These are phyloP conservation scores for Trialeurodes vaporariorum DNA, from an alignment of 1,140 invertebrate species.

Conservation along the genomic window DNA sequence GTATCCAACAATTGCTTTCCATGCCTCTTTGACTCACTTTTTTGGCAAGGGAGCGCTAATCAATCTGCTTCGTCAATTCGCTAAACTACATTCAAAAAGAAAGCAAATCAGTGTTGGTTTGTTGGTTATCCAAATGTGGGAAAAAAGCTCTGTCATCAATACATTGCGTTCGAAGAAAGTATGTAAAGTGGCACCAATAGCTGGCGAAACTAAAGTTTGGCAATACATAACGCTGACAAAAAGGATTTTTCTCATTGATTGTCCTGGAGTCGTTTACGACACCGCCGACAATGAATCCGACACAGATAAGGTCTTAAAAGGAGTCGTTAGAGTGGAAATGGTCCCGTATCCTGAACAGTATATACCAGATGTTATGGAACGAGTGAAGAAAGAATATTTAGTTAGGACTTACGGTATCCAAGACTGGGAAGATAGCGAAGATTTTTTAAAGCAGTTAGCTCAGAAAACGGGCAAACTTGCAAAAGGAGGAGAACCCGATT, in stretches of 20 bases:
- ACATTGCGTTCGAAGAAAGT: constrained; percentile 89
- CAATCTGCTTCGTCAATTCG: constrained; percentile 90
- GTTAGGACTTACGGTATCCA: constrained; percentile 81
- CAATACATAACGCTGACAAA: constrained; percentile 98
- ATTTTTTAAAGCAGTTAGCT: constrained; percentile 90
- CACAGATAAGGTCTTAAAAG: constrained; percentile 92
- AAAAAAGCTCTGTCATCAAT: constrained; percentile 97
- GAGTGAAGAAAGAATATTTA: constrained; percentile 84
- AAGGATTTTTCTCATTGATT: constrained; percentile 96
- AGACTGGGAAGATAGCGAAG: constrained; percentile 61
- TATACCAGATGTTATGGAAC: constrained; percentile 69
- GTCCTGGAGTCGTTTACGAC: constrained; percentile 96
- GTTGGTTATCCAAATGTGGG: constrained; percentile 99
- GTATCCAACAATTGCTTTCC: constrained; percentile 96
- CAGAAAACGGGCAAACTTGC: constrained; percentile 75
- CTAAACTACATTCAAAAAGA: constrained; percentile 88
- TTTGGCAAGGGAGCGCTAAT: constrained; percentile 97
- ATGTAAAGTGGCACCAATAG: constrained; percentile 97
- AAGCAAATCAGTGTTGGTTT: constrained; percentile 99
- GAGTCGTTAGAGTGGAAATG: constrained; percentile 89
- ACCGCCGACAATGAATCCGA: constrained; percentile 83
- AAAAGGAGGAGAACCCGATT: constrained; percentile 93
- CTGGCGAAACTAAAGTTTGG: constrained; percentile 99
- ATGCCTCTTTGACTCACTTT: constrained; percentile 93
- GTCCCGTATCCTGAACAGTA: constrained; percentile 93